phyloP scores from a whole-genome alignment of 2,888 invertebrate genomes.

The Phyto melanocephala region DNA sequence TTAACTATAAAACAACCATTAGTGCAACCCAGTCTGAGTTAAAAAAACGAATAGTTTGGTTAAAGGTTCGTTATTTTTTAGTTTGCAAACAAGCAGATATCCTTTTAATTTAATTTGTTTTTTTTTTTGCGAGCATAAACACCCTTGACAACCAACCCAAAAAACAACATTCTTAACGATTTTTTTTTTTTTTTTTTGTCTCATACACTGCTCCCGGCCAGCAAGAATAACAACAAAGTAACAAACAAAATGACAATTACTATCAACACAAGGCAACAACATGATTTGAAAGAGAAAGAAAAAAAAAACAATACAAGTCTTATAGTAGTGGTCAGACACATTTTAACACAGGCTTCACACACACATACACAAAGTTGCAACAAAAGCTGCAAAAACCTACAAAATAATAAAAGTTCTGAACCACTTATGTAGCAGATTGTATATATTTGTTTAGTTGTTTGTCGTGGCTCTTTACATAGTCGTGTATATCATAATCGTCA shows the following conservation, averaged over 20 bases:
- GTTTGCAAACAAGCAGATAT: conserved; percentile 28
- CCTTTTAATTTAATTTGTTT: conserved; percentile 2
- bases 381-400: not conserved
- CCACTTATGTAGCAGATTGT: conserved; percentile 44
- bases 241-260: conserved; percentile 58
- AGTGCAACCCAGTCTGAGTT: conserved; percentile 21
- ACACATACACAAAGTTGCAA: conserved; percentile 4
- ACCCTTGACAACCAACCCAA: conserved; percentile 10
- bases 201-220: not conserved
- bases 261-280: conserved; percentile 46
- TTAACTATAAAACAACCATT: conserved; percentile 42
- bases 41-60: not conserved
- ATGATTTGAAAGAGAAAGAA: not conserved
- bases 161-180: not conserved
- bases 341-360: conserved; percentile 13
- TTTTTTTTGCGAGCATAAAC: not conserved
- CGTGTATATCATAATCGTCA: conserved; percentile 21
- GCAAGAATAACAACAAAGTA: conserved; percentile 13
- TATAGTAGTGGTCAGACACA: conserved; percentile 39
- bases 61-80: not conserved
- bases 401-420: not conserved
- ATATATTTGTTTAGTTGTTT: not conserved
- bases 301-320: not conserved
- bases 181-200: too few species aligned
- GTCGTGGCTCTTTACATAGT: not conserved